Conservation (phyloP, 92 coral and sea anemone species). For the Porites rus region DNA sequence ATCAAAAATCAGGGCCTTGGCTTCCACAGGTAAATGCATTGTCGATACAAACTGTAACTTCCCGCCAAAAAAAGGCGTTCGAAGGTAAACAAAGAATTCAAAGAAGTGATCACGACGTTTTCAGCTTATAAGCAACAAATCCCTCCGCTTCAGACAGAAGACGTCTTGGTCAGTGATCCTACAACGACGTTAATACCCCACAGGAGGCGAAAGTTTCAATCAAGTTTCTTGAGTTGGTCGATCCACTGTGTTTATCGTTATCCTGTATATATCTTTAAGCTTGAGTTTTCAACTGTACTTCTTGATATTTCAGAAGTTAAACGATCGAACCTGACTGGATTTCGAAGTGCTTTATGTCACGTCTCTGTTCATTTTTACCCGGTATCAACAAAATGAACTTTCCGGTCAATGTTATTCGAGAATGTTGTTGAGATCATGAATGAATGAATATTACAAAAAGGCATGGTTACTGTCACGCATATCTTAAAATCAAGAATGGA, state of each 20-base stretch:
- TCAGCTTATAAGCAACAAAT: background rate
- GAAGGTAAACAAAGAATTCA: too few species aligned
- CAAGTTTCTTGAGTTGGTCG: background rate
- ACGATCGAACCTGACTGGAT: background rate
- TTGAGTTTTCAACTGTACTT: background rate
- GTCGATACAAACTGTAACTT: background rate
- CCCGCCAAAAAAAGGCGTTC: conserved; percentile 16
- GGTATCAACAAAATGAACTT: background rate
- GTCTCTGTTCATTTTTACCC: background rate
- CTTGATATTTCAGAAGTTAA: background rate
- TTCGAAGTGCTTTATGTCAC: conserved; percentile 9
- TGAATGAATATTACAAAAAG: too few species aligned
- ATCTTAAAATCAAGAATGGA: too few species aligned
- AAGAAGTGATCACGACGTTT: background rate
- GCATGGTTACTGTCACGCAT: too few species aligned
- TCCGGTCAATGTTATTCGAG: background rate
- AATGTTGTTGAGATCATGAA: background rate
- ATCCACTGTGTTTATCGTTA: background rate
- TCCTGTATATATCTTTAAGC: background rate
- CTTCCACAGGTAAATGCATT: conserved; percentile 67
- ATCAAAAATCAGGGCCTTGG: conserved; percentile 89
- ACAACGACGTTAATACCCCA: background rate
- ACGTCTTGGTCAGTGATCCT: background rate
- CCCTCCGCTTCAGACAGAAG: background rate
- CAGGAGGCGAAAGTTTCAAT: background rate